phyloP scores from a whole-genome alignment of 2,113 vertebrate genomes.

The Myotis yumanensis region DNA sequence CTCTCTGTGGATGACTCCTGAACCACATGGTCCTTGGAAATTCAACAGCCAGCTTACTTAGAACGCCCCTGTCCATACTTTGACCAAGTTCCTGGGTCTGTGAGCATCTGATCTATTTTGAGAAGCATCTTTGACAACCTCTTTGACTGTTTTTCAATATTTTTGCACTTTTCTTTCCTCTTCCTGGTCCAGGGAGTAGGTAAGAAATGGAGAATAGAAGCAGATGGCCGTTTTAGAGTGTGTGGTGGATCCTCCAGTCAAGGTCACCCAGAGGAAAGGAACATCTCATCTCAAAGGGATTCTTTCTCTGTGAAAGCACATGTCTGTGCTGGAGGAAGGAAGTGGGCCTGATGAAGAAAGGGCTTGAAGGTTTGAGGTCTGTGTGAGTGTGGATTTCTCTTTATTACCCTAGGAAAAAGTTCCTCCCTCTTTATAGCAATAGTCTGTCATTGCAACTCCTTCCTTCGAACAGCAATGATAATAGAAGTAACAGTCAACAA shows the following conservation, averaged over 20 bases:
- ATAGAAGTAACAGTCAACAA: neutral
- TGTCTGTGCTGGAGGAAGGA: neutral
- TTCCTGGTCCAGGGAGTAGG: neutral
- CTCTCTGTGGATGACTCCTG: neutral
- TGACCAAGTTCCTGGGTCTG: neutral
- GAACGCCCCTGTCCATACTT: neutral
- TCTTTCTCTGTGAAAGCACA: neutral
- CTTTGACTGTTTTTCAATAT: constrained; percentile 28
- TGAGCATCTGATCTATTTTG: neutral
- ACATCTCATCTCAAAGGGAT: neutral
- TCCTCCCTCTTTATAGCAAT: neutral
- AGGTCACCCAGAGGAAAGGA: constrained; percentile 18
- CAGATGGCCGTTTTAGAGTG: neutral
- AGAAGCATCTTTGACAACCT: neutral
- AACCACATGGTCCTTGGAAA: neutral
- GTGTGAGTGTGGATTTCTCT: neutral
- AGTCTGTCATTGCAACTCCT: neutral
- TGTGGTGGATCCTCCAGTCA: neutral
- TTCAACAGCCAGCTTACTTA: neutral
- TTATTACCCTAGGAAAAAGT: neutral
- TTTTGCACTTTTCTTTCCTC: constrained; percentile 24
- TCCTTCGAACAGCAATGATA: neutral
- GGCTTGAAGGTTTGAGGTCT: neutral
- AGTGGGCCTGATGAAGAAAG: neutral
- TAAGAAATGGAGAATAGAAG: neutral